Evolutionary conservation across 2,113 vertebrate species (phyloP), one percentile per base, ranked within the genome.

Genomic region (Aegithalos caudatus): DNA sequence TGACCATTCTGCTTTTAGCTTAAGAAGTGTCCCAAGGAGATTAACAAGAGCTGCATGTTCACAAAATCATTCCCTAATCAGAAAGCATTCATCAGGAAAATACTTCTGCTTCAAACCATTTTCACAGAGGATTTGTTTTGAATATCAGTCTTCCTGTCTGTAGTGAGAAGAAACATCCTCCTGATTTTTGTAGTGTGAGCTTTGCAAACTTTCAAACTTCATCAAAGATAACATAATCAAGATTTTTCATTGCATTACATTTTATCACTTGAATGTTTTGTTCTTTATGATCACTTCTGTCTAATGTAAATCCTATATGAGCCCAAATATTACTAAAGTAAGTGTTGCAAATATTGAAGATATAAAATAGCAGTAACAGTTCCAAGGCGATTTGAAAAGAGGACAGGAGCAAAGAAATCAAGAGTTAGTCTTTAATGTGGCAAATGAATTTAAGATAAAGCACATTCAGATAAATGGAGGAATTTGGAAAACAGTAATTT

Each of bases 1-100:
- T 93, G 78, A 96, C 88, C 64, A 56, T 82, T 80, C 71, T 51
- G 64, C 86, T 95, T 97, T 97, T 96, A 96, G 91, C 45, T 69
- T 94, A 42, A 90, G 82, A 94, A 90, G 25, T 88, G 64, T 95
- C 79, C 92, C 80, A 76, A 88, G 61, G 94, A 96, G 45, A 93
- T 78, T 92, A 94, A 65, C 69, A 81, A 64, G 78, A 74, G 48
- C 38, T 86, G 19, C 42, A 37, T 71, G n/a, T 77, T 86, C 85
- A 93, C 29, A 81, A 81, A 94, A 31, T 28, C 40, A 69, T 88
- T 81, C 76, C 74, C 50, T 89, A 76, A 92, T 91, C 67, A 91
- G 86, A 92, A 81, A 65, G 54, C 24, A 76, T 58, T 88, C 27
- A 72, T 74, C 69, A 82, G 66, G 78, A 95, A 91, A 92, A 95